These are phyloP conservation scores for Atrichornis clamosus DNA, from an alignment of 2,113 vertebrate species.

Conservation along the genomic window DNA sequence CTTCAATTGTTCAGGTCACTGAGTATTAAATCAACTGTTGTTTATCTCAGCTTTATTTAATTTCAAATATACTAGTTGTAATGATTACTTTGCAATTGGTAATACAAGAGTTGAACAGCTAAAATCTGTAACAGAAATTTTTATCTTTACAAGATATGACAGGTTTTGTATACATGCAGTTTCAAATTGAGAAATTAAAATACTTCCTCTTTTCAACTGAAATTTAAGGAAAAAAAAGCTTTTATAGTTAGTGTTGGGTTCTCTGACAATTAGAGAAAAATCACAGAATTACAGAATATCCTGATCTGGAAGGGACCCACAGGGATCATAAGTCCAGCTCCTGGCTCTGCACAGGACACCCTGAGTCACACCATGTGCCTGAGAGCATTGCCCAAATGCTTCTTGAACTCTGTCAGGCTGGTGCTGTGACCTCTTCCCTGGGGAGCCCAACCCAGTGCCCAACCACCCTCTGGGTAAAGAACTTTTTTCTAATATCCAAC, in stretches of 20 bases:
- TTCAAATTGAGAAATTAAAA: background rate
- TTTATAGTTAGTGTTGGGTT: background rate
- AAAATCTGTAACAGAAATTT: background rate
- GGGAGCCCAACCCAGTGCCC: background rate
- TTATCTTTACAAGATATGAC: background rate
- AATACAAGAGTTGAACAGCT: background rate
- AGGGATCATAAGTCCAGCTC: background rate
- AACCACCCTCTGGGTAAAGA: background rate
- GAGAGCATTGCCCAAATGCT: background rate
- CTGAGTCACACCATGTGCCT: background rate
- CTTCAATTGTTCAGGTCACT: background rate
- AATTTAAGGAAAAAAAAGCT: background rate
- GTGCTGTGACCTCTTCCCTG: background rate
- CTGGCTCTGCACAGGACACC: background rate
- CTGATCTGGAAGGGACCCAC: background rate
- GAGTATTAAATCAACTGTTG: background rate
- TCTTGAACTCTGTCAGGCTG: background rate
- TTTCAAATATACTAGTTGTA: background rate
- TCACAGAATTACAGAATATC: background rate
- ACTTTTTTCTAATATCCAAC: background rate
- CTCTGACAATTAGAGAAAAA: background rate
- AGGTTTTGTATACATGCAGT: background rate
- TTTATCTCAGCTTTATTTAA: background rate
- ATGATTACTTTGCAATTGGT: background rate
- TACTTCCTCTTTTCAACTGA: background rate